These are phyloP conservation scores for Potorous gilbertii DNA, from an alignment of 2,797 vertebrate genomes.

Conservation along the genomic window DNA sequence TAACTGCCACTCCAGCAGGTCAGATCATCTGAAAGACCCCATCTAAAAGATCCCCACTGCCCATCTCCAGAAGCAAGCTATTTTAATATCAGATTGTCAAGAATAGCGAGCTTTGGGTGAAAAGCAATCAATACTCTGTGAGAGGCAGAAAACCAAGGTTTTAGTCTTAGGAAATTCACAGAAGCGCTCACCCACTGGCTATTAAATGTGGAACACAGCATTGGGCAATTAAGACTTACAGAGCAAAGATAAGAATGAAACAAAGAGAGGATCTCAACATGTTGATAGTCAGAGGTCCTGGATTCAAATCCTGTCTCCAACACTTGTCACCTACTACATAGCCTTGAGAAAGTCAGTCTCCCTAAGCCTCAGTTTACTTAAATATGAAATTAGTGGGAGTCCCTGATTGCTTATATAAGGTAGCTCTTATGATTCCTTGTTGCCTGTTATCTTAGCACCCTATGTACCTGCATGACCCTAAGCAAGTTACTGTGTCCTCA, in stretches of 20 bases:
- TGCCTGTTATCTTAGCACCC: too few relatives aligned
- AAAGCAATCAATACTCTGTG: neutral
- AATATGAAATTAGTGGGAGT: neutral
- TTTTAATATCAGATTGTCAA: neutral
- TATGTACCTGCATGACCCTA: too few relatives aligned
- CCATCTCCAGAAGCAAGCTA: neutral
- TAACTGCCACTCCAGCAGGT: neutral
- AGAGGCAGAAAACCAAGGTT: neutral
- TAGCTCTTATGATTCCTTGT: neutral
- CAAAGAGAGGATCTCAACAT: neutral
- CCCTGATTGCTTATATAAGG: neutral
- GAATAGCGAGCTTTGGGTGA: neutral
- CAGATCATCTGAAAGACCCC: neutral
- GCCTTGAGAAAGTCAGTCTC: neutral
- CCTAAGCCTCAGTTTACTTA: neutral
- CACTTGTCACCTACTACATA: neutral
- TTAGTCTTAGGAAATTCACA: neutral
- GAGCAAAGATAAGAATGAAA: neutral
- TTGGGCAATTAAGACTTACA: neutral
- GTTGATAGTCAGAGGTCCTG: neutral
- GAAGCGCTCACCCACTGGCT: neutral
- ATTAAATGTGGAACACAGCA: neutral
- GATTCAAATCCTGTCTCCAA: neutral
- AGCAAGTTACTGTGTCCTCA: neutral
- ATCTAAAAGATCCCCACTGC: neutral